Conservation (phyloP, 1,140 invertebrate species). For the Proctacanthus coquilletti region DNA sequence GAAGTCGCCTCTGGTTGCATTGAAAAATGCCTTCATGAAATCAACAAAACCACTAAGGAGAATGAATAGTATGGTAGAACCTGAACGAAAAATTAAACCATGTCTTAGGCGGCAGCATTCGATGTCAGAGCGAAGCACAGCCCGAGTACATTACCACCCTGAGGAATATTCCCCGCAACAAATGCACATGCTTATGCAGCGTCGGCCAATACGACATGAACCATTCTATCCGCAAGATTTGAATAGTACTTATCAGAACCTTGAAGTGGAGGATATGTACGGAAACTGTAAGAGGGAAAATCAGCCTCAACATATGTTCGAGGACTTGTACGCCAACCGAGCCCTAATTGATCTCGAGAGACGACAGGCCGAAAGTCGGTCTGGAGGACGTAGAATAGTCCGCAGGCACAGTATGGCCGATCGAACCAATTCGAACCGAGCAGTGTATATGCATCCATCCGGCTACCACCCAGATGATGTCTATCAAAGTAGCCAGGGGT, state of each 20-base stretch:
- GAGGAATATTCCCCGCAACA: conserved; percentile 21
- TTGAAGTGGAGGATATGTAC: conserved; percentile 26
- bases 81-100: conserved; percentile 18
- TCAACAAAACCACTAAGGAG: conserved; percentile 20
- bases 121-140: conserved; percentile 24
- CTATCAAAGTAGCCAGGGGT: conserved; percentile 23
- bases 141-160: conserved; percentile 20
- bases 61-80: conserved; percentile 28
- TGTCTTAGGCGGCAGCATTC: conserved; percentile 24
- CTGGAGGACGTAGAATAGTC: conserved; percentile 17
- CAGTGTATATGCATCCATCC: conserved; percentile 1
- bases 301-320: conserved; percentile 13
- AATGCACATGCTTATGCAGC: conserved; percentile 7
- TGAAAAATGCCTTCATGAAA: conserved; percentile 27
- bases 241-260: conserved; percentile 28
- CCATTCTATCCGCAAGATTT: conserved; percentile 13
- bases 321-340: conserved; percentile 28
- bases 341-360: conserved; percentile 27
- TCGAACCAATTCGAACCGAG: conserved; percentile 7
- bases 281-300: conserved; percentile 12
- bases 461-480: conserved; percentile 16
- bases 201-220: conserved; percentile 8
- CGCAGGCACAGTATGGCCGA: conserved; percentile 28
- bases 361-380: conserved; percentile 17
- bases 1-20: conserved; percentile 22